Percentiles rank a stretch among this genome's conserved stretches.
These are phyloP conservation scores for Dendrolimus houi DNA, from an alignment of 2,888 invertebrate species.

Conservation along the genomic window DNA sequence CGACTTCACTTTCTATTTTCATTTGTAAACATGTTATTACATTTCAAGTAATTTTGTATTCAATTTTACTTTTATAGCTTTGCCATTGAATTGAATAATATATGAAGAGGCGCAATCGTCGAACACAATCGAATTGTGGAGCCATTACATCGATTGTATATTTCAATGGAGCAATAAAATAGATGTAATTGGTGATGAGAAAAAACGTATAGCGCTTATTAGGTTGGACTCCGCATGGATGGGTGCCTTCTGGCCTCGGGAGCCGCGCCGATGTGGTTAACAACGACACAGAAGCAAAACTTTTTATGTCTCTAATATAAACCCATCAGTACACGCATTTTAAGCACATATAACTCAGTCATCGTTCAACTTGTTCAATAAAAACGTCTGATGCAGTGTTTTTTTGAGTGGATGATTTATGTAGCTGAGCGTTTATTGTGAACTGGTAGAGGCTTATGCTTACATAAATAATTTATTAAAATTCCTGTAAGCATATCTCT, in stretches of 20 bases:
- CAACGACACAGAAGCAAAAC: constrained; percentile 37
- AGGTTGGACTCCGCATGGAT: constrained; percentile 27
- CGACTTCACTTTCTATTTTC: constrained; percentile 18
- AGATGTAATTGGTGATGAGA: constrained; percentile 54
- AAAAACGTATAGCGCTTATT: constrained; percentile 52
- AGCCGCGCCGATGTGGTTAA: constrained; percentile 23
- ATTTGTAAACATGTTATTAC: constrained; percentile 19
- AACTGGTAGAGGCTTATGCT: too few relatives aligned
- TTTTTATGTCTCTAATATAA: constrained; percentile 20
- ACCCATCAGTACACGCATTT: constrained; percentile 7
- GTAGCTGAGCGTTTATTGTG: neutral
- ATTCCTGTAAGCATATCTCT: too few relatives aligned
- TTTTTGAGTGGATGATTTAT: neutral
- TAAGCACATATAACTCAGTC: neutral
- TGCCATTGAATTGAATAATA: constrained; percentile 31
- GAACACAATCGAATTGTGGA: constrained; percentile 48
- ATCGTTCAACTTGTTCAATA: neutral
- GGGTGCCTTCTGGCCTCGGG: constrained; percentile 17
- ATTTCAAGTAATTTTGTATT: constrained; percentile 25
- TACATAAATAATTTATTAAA: too few relatives aligned
- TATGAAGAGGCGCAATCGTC: constrained; percentile 33
- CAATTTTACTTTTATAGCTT: constrained; percentile 32
- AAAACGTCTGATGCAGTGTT: neutral
- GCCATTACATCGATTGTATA: constrained; percentile 51
- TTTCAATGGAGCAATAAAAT: constrained; percentile 55